These are phyloP conservation scores for Myotis brandtii DNA, from an alignment of 2,113 vertebrate species.

Conservation along the genomic window DNA sequence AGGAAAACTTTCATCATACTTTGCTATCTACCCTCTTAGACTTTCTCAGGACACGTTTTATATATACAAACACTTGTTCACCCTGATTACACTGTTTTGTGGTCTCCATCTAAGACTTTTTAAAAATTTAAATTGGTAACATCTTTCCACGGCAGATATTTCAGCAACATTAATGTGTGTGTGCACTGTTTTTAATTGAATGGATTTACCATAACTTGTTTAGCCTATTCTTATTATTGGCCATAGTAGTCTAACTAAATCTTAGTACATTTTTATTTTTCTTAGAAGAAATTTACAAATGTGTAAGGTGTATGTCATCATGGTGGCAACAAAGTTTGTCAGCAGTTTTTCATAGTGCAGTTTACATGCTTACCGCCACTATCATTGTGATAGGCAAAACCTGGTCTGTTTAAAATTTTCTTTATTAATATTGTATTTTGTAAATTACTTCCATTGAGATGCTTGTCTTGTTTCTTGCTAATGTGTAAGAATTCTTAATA, in stretches of 20 bases:
- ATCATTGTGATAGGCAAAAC: neutral
- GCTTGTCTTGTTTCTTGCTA: conserved; percentile 6
- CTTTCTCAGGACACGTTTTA: neutral
- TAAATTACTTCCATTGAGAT: neutral
- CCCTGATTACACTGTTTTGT: neutral
- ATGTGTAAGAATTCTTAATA: conserved; percentile 22
- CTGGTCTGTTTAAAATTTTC: neutral
- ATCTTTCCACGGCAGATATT: neutral
- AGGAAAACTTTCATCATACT: neutral
- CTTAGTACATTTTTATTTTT: neutral
- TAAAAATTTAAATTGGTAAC: neutral
- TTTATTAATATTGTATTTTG: neutral
- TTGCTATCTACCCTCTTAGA: neutral
- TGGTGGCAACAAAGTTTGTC: neutral
- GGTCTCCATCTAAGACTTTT: neutral
- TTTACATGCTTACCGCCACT: neutral
- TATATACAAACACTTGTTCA: neutral
- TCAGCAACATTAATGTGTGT: neutral
- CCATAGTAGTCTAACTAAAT: neutral
- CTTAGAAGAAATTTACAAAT: conserved; percentile 22
- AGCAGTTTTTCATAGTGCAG: neutral
- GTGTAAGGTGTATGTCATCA: neutral
- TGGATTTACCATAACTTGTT: neutral
- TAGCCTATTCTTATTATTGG: neutral
- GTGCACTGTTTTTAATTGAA: neutral